Conservation (phyloP, 2,797 vertebrate species). For the Microctenopoma lineatum region DNA sequence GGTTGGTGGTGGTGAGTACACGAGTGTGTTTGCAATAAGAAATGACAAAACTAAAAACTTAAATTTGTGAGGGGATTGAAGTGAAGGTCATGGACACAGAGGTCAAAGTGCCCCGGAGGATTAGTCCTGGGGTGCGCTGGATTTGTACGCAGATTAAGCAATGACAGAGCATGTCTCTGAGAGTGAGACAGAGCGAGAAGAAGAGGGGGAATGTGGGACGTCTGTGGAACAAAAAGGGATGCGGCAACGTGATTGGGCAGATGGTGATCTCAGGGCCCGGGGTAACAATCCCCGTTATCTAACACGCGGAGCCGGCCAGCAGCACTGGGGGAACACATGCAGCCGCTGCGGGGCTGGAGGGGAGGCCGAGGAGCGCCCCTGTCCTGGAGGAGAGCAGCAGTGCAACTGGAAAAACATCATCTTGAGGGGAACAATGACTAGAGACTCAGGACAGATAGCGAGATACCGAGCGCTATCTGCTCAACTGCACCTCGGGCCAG, state of each 20-base stretch:
- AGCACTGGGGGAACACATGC: slow-evolving; percentile 59
- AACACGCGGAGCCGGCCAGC: slow-evolving; percentile 64
- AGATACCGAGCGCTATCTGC: slow-evolving; percentile 42
- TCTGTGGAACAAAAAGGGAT: slow-evolving; percentile 41
- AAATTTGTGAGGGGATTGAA: slow-evolving; percentile 29
- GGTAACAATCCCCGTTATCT: slow-evolving; percentile 75
- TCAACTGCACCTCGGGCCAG: slow-evolving; percentile 53
- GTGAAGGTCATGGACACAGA: slow-evolving; percentile 51
- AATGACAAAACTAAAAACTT: not conserved
- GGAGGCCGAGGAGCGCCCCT: not conserved
- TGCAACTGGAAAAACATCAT: slow-evolving; percentile 38
- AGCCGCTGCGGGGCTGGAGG: slow-evolving; percentile 37
- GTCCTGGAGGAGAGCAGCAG: slow-evolving; percentile 19
- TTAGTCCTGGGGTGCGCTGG: slow-evolving; percentile 56
- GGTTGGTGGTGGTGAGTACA: not conserved
- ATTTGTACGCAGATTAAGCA: slow-evolving; percentile 71
- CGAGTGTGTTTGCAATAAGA: slow-evolving; percentile 15
- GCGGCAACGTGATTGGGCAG: slow-evolving; percentile 71
- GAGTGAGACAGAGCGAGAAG: slow-evolving; percentile 21
- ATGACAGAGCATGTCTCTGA: slow-evolving; percentile 46
- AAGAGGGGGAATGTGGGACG: slow-evolving; percentile 10
- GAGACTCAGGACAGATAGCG: slow-evolving; percentile 24
- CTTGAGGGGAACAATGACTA: slow-evolving; percentile 20
- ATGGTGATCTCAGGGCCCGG: slow-evolving; percentile 71
- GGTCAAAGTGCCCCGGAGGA: slow-evolving; percentile 55